Percentiles rank a stretch among this genome's conserved stretches.
phyloP scores from a whole-genome alignment of 1,140 invertebrate species.

The Hyphantria cunea region DNA sequence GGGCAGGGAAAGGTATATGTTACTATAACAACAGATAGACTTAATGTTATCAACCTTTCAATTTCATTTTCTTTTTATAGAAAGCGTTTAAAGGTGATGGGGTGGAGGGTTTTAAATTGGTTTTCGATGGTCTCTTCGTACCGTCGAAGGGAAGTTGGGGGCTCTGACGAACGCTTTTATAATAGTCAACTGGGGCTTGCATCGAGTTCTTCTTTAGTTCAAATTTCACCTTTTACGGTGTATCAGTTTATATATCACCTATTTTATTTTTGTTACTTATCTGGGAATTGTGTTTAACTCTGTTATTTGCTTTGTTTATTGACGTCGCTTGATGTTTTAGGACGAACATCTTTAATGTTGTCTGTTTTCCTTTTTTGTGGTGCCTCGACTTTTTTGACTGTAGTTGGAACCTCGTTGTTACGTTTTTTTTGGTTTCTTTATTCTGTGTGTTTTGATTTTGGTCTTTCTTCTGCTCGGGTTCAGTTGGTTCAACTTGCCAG shows the following conservation, averaged over 20 bases:
- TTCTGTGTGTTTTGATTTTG: conserved; percentile 34
- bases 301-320: conserved; percentile 21
- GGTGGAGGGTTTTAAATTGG: conserved; percentile 86
- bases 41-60: conserved; percentile 30
- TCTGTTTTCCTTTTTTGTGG: conserved; percentile 27
- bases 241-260: conserved; percentile 34
- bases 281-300: neutral
- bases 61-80: conserved; percentile 82
- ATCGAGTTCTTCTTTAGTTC: conserved; percentile 85
- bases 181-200: conserved; percentile 87
- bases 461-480: conserved; percentile 34
- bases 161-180: conserved; percentile 85
- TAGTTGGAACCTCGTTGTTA: conserved; percentile 39
- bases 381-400: conserved; percentile 23
- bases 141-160: conserved; percentile 89
- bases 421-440: conserved; percentile 46
- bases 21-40: too few relatives aligned
- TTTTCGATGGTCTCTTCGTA: conserved; percentile 84
- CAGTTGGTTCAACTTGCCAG: conserved; percentile 59
- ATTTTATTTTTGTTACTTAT: conserved; percentile 24
- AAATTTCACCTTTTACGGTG: conserved; percentile 84
- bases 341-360: neutral
- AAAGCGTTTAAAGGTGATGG: conserved; percentile 90
- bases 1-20: too few relatives aligned
- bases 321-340: conserved; percentile 14